These are phyloP conservation scores for Actinia tenebrosa DNA, from an alignment of 64 coral and sea anemone species.

Conservation along the genomic window DNA sequence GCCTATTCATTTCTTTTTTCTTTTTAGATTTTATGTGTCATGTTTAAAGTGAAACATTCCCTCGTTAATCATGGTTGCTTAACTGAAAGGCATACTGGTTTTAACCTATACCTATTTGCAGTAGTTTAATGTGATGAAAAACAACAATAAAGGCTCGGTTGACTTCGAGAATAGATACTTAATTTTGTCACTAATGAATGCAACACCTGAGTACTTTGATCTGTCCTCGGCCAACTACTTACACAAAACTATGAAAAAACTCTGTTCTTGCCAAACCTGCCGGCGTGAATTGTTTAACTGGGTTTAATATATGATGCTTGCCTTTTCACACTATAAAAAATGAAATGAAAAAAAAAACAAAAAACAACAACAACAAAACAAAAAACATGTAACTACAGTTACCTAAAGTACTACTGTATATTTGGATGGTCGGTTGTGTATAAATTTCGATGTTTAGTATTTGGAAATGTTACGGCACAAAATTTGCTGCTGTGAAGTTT, in stretches of 20 bases:
- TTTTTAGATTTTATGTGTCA: not conserved
- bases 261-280: not conserved
- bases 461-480: slow-evolving; percentile 2
- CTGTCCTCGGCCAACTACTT: slow-evolving; percentile 9
- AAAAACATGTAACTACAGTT: not conserved
- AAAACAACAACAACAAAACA: too few species aligned
- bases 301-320: not conserved
- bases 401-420: not conserved
- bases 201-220: not conserved
- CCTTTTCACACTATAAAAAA: not conserved
- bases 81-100: not conserved
- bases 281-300: not conserved
- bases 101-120: not conserved
- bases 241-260: not conserved
- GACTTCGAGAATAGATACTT: slow-evolving; percentile 11
- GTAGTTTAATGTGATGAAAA: not conserved
- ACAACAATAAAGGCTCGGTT: not conserved
- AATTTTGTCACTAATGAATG: not conserved
- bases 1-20: not conserved
- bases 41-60: not conserved
- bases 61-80: too few species aligned
- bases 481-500: not conserved
- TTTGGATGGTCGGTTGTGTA: not conserved
- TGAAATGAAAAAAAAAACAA: not conserved
- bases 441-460: not conserved